These are phyloP conservation scores for Xylota segnis DNA, from an alignment of 2,888 invertebrate genomes.

Conservation along the genomic window DNA sequence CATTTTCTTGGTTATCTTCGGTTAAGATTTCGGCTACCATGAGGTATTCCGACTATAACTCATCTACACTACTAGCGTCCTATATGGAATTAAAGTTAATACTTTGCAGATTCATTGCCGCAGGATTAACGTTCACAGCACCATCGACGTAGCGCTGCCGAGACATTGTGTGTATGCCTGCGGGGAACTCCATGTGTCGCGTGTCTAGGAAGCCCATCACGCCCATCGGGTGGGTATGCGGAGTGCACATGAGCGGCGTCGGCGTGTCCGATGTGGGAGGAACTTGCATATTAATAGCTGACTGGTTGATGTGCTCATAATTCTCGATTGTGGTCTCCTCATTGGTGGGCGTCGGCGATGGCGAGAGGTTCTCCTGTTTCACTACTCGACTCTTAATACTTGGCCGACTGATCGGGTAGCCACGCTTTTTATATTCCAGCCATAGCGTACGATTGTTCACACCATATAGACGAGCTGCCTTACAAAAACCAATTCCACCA, in stretches of 20 bases:
- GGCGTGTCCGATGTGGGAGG: slow-evolving; percentile 85
- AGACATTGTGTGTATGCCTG: slow-evolving; percentile 87
- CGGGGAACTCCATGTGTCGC: slow-evolving; percentile 88
- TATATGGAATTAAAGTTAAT: slow-evolving; percentile 92
- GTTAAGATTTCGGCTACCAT: slow-evolving; percentile 30
- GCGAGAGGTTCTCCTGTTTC: slow-evolving; percentile 87
- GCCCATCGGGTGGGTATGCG: slow-evolving; percentile 87
- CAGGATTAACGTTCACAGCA: slow-evolving; percentile 85
- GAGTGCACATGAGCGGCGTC: slow-evolving; percentile 87
- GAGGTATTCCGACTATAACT: slow-evolving; percentile 36
- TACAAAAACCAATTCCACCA: slow-evolving; percentile 94
- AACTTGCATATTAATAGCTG: slow-evolving; percentile 84
- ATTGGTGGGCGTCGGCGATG: slow-evolving; percentile 85
- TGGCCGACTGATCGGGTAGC: slow-evolving; percentile 92
- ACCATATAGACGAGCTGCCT: slow-evolving; percentile 93
- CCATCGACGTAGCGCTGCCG: slow-evolving; percentile 84
- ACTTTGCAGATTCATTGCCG: slow-evolving; percentile 90
- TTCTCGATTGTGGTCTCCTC: slow-evolving; percentile 84
- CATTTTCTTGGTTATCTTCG: slow-evolving; percentile 52
- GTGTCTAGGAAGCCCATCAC: slow-evolving; percentile 90
- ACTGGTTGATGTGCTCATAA: slow-evolving; percentile 83
- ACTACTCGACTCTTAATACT: slow-evolving; percentile 92
- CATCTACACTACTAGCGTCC: slow-evolving; percentile 81
- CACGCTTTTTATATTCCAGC: slow-evolving; percentile 93
- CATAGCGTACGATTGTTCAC: slow-evolving; percentile 94